Evolutionary conservation across 2,113 vertebrate genomes (phyloP), one percentile per base, ranked within the genome.

Genomic region (Rhynchomys soricoides): DNA sequence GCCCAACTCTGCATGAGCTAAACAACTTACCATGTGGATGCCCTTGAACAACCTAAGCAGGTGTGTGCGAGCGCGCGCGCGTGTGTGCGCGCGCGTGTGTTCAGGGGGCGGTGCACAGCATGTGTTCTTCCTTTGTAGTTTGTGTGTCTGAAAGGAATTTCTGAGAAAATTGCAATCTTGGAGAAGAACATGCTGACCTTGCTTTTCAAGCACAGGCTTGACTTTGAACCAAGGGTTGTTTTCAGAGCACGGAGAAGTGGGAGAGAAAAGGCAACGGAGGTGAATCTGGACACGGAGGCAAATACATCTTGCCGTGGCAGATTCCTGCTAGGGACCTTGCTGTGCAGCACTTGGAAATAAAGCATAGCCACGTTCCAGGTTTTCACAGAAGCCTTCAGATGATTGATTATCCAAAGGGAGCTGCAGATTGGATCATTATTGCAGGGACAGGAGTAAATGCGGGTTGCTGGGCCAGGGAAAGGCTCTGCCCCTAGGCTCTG

Each of bases 141-240:
- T 77, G 57, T 29, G 50, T 10, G 1, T 57, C 66, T 71, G 57
- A 71, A 40, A 91, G 71, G 59, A 52, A 89, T 90, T 94, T 90
- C 86, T 86, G 71, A 85, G 75, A 82, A 57, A 34, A 52, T 3
- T 7, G 15, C n/a, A 59, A 3, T 82, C 62, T 40, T 87, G 48
- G 52, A 79, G 64, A 93, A 93, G 29, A 96, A 50, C 17, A 13
- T 83, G 82, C 83, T 57, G 78, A 96, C 71, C 17, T 29, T 70
- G 81, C 77, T 89, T 96, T 96, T 88, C 78, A 90, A 55, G 12
- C 22, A 82, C 26, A 34, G 68, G 77, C 50, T 90, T 87, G 66
- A 78, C 50, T 94, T 82, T 92, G 91, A 90, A 92, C 45, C 71
- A 75, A 90, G 90, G 40, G 8, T 52, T 94, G 62, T 87, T 97